Evolutionary conservation across 2,113 vertebrate genomes (phyloP).

Genomic region (Connochaetes taurinus): DNA sequence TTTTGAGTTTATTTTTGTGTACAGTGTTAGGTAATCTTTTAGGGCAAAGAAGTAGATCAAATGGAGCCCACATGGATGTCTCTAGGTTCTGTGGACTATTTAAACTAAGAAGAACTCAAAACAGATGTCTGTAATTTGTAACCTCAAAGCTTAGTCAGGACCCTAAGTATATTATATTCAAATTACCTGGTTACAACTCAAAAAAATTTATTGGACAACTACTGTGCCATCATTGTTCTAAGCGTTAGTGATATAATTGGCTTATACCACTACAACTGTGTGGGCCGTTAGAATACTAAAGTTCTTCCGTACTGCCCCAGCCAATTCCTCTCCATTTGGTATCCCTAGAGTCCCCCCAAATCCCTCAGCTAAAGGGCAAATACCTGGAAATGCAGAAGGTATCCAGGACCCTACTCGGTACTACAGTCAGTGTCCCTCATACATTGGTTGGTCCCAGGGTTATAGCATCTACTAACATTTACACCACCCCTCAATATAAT

Average conservation of each 20-base stretch:
- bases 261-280: not conserved
- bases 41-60: not conserved
- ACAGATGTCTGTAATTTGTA: not conserved
- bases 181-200: slow-evolving; percentile 1
- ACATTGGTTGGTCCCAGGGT: not conserved
- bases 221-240: not conserved
- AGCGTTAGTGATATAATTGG: not conserved
- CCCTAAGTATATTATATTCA: not conserved
- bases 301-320: not conserved
- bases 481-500: not conserved
- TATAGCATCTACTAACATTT: not conserved
- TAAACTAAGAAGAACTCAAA: not conserved
- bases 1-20: not conserved
- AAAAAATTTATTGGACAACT: not conserved
- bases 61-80: not conserved
- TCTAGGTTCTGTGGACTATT: not conserved
- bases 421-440: not conserved
- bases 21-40: not conserved
- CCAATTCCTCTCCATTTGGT: not conserved
- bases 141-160: not conserved
- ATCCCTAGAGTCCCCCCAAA: not conserved
- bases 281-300: not conserved
- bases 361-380: not conserved
- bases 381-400: not conserved
- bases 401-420: not conserved